Base-by-base conservation (phyloP, 2,888 invertebrate species). In the Entomobrya multifasciata region DNA sequence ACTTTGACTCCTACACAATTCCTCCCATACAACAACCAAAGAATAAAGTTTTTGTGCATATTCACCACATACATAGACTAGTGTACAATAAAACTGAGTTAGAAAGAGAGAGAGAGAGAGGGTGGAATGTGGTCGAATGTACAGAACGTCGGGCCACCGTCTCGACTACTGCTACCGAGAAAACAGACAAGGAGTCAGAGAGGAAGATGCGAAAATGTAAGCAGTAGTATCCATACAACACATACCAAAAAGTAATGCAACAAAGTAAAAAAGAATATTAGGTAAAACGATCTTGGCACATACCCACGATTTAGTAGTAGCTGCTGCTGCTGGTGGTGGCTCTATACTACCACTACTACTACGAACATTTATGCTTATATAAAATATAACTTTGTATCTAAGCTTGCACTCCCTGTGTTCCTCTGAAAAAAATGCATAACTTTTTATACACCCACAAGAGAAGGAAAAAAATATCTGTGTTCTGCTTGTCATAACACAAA, bases 241-340 rank as follows among this genome's bases (percentile, higher is more conserved):
- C 4, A 49, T 15, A 49, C 47, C 47, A 70, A 49, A 70, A 57
- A 41, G 57, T 70, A 81, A 36, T 80, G 80, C 80, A 80, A 80
- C 80, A 80, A 80, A 67, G 78, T 79, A 79, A 47, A 65, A 52
- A 74, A 62, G 82, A 82, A 82, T 82, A 82, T 82, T 82, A 65
- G 82, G 82, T 74, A 72, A 78, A 85, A 85, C 78, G 72, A 74
- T 85, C 79, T 85, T 85, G 85, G 85, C 85, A 85, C 85, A 79
- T 49, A 72, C 72, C 79, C 85, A 72, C 79, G 62, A 72, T 84
- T 84, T 72, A 47, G 52, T 84, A 44, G 70, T 47, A 44, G 13
- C 11, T 41, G 60, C 10, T 60, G 25, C 22, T 60, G 17, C 0
- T 49, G 25, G 47, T 8, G 25, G 44, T 13, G 15, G 60, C 27